phyloP scores from a whole-genome alignment of 2,113 vertebrate species.

The Prunella fulvescens region DNA sequence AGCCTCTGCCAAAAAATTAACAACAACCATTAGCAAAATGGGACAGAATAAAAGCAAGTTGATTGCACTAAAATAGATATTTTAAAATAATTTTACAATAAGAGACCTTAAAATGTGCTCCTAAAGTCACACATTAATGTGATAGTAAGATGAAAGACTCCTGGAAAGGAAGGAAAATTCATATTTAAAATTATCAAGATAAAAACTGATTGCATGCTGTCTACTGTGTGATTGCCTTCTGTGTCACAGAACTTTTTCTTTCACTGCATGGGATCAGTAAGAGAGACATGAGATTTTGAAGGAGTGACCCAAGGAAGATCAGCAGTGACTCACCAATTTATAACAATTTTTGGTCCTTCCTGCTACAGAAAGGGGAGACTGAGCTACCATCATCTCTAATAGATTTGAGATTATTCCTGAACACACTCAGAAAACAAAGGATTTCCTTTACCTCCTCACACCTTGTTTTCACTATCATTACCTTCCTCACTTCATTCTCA shows the following conservation, averaged over 20 bases:
- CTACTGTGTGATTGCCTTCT: not conserved
- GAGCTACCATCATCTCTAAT: not conserved
- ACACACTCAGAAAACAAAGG: not conserved
- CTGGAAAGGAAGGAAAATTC: not conserved
- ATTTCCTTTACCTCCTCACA: not conserved
- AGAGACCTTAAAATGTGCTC: not conserved
- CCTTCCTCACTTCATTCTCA: not conserved
- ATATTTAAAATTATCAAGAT: not conserved
- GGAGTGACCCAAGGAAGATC: not conserved
- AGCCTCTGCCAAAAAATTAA: constrained; percentile 15
- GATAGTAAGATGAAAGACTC: not conserved
- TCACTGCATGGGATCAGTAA: not conserved
- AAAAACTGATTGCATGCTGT: not conserved
- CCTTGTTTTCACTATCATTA: not conserved
- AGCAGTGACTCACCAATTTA: not conserved
- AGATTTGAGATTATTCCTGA: not conserved
- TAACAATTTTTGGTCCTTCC: not conserved
- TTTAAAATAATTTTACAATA: not conserved
- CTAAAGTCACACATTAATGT: not conserved
- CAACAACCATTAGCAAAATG: not conserved
- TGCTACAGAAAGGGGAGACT: not conserved
- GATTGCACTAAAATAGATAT: not conserved
- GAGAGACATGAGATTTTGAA: not conserved
- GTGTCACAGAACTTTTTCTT: not conserved
- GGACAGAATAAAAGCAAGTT: not conserved